Conservation (phyloP, 2,888 invertebrate genomes). For the Abscondita cerata region DNA sequence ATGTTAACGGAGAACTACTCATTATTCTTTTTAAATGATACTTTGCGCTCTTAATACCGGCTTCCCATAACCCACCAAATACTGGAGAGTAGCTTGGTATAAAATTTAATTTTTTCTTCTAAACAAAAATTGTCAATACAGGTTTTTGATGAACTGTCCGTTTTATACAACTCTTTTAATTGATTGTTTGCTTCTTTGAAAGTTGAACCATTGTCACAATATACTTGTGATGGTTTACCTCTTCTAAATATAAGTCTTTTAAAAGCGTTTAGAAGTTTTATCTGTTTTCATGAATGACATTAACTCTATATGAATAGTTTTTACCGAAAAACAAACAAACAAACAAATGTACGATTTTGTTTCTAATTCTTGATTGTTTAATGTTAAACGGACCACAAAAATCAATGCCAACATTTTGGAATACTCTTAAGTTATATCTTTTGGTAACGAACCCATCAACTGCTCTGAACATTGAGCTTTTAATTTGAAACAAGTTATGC, state of each 20-base stretch:
- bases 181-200: not conserved
- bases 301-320: constrained; percentile 40
- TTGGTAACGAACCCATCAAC: constrained; percentile 6
- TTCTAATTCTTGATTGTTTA: not conserved
- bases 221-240: not conserved
- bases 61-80: no score
- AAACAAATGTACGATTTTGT: constrained; percentile 16
- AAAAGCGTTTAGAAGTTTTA: not conserved
- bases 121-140: no score
- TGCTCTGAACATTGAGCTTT: not conserved
- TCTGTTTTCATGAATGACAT: constrained; percentile 20
- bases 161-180: not conserved
- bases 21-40: no score
- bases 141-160: not conserved
- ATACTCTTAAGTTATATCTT: constrained; percentile 7
- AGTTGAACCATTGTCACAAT: no score
- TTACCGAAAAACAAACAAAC: constrained; percentile 18
- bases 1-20: no score
- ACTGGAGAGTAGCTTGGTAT: not conserved
- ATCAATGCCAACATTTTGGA: constrained; percentile 16
- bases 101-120: no score
- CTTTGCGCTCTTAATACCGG: no score
- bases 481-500: not conserved
- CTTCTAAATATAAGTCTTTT: not conserved
- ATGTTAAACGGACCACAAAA: constrained; percentile 16